Base-by-base conservation (phyloP, 2,888 invertebrate species). In the Polyploca ridens region DNA sequence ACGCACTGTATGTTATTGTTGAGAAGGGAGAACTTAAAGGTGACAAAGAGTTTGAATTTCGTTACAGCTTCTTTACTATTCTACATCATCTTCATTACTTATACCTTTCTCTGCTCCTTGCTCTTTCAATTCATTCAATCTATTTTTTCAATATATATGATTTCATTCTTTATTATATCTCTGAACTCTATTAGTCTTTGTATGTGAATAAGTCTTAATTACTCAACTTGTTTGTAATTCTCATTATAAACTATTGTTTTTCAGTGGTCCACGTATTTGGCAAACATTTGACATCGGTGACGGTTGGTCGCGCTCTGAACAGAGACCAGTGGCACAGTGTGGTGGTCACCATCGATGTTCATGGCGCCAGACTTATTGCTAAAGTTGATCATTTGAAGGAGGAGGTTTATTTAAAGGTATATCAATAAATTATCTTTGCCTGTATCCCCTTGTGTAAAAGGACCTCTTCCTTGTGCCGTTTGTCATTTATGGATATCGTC, bases 241-340 rank as follows among this genome's bases (percentile, higher is more conserved):
- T 14, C 44, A n/a, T 46, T n/a, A 6, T n/a, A 46, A n/a, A 46
- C n/a, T 59, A 5, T 61, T 54, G 63, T 4, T 89, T 89, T 10
- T 79, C 27, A 94, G 97, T 98, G 65, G 98, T 98, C 10, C 98
- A 98, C 86, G 98, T 98, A 35, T 98, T 98, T 85, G 98, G 98
- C 5, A 98, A 98, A 85, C 97, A 97, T 84, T 96, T 97, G 63
- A 98, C 98, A 41, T 94, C 94, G 35, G 96, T 98, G 58, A 98
- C 97, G 0, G 98, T 98, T 5, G 98, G 98, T 49, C 96, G 98
- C 89, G 98, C 98, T 4, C 90, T 98, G 65, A 98, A 98, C 88
- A 95, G 97, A 75, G 98, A 98, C 83, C 96, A 97, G 81, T 98
- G 98, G 98, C 98, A 98, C 86, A 97, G 96, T 77, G 98, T 98